Evolutionary conservation across 2,888 invertebrate genomes (phyloP), one percentile per base, ranked within the genome.

Genomic region (Rotaria sp.): DNA sequence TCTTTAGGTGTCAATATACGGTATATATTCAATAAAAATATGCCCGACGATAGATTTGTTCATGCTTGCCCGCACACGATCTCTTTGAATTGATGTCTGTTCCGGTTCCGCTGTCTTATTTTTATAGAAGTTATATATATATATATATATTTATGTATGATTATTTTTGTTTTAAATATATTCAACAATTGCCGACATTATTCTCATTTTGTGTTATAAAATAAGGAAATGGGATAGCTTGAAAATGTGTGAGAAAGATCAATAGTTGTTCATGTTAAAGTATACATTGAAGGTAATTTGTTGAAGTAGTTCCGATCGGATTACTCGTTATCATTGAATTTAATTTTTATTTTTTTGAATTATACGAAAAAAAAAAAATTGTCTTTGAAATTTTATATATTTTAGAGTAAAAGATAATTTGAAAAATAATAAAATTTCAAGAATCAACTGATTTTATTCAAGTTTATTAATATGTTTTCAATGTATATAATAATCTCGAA

Each of bases 251-350:
- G 67, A 67, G 67, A 67, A 67, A 67, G 67, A 67, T 67, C 67
- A 67, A 67, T 67, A 35, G 67, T 67, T 15, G 35, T 18, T 35
- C 67, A 30, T 67, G 67, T 67, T 35, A 35, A 67, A 35, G 2
- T 35, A 67, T 30, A 21, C 18, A 67, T 30, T 11, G 26, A 1
- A 15, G 57, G n/a, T 59, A 59, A 59, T 59, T 38, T 21, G 21
- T 67, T 35, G 67, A 67, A 67, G 35, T 67, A 67, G 67, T 67
- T 67, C 67, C 67, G 67, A 67, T 67, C 67, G 67, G 35, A 67
- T 67, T 67, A 67, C 57, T n/a, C 57, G n/a, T 59, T 7, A 59
- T 59, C 13, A 30, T 59, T 59, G 13, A 59, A 30, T 59, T 59
- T 59, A 2, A 30, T 18, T 67, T 38, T 67, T 67, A 0, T 67